Evolutionary conservation across 2,888 invertebrate genomes (phyloP).

Genomic region (Gibbula magus): DNA sequence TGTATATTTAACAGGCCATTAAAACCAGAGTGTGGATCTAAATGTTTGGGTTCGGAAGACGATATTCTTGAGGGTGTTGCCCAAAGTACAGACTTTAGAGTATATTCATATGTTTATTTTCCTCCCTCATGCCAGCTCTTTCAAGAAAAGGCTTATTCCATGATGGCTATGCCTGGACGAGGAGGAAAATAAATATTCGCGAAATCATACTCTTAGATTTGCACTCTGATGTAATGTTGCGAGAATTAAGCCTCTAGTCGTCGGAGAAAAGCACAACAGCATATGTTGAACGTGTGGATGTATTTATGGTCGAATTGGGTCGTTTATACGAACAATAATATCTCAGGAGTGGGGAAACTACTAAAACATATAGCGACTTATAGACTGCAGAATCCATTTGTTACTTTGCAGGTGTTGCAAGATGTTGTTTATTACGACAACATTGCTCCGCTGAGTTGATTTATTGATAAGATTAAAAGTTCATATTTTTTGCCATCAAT

Average conservation of each 20-base stretch:
- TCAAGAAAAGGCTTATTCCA: not conserved
- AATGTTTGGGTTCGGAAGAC: not conserved
- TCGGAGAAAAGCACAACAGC: not conserved
- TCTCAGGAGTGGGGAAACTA: not conserved
- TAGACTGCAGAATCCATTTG: conserved; percentile 15
- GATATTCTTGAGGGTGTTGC: conserved; percentile 8
- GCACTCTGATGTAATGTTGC: conserved; percentile 10
- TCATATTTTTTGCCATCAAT: not conserved
- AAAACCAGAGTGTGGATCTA: not conserved
- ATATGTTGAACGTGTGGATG: conserved; percentile 6
- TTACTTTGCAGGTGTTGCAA: not conserved
- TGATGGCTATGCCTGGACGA: not conserved
- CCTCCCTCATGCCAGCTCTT: not conserved
- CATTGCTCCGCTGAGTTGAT: not conserved
- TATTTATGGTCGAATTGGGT: not conserved
- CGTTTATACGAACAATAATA: not conserved
- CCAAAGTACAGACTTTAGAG: not conserved
- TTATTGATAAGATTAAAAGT: conserved; percentile 3
- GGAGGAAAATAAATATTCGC: conserved; percentile 10
- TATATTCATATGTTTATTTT: conserved; percentile 20
- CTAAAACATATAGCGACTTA: not conserved
- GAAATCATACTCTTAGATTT: conserved; percentile 13
- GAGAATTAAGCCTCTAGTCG: not conserved
- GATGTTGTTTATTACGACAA: not conserved
- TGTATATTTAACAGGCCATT: conserved; percentile 20